Conservation (phyloP, 23 tunicate genomes). For the Styela clava region DNA sequence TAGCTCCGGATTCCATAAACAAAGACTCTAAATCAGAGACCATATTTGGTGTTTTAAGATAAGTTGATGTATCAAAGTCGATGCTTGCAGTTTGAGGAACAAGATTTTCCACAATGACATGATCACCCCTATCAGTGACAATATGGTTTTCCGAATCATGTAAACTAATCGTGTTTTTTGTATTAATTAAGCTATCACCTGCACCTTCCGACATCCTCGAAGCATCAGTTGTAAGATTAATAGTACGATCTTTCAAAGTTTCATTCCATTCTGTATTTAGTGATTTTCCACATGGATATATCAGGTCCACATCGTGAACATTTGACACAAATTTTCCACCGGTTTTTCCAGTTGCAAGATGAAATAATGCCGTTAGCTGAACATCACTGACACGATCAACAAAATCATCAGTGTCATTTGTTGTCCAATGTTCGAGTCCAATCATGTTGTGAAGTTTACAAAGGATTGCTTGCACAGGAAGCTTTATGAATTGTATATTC, state of each 20-base stretch:
- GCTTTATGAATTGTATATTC: conserved; percentile 30
- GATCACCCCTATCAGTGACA: conserved; percentile 28
- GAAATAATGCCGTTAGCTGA: conserved; percentile 49
- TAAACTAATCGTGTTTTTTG: too few relatives aligned
- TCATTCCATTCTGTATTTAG: conserved; percentile 58
- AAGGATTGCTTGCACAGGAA: conserved; percentile 62
- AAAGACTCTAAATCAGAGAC: neutral
- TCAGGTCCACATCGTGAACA: conserved; percentile 49
- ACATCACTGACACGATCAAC: conserved; percentile 40
- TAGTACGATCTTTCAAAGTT: neutral
- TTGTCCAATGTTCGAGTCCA: conserved; percentile 35
- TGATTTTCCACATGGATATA: conserved; percentile 46
- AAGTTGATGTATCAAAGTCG: conserved; percentile 8
- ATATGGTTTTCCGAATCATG: neutral
- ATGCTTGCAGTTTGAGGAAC: neutral
- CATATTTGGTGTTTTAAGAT: neutral
- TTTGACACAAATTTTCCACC: neutral
- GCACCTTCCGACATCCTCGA: neutral
- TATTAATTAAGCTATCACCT: neutral
- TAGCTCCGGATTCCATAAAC: neutral
- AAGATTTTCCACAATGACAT: conserved; percentile 28
- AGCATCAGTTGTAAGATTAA: neutral
- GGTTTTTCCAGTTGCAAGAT: neutral
- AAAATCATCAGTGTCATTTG: conserved; percentile 39
- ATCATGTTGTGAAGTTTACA: conserved; percentile 42